These are phyloP conservation scores for Brienomyrus brachyistius DNA, from an alignment of 2,113 vertebrate species.

Conservation along the genomic window DNA sequence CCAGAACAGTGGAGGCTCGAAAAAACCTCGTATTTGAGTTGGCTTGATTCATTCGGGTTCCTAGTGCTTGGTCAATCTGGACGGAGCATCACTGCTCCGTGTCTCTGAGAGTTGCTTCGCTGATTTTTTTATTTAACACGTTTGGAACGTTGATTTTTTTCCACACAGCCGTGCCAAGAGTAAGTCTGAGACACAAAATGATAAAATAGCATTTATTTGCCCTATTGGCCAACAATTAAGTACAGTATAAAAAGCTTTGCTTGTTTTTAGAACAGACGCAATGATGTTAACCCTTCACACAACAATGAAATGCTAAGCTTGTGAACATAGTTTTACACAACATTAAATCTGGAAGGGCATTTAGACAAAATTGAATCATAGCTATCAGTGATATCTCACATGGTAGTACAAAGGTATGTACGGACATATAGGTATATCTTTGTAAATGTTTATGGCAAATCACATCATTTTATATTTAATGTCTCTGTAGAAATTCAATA, in stretches of 20 bases:
- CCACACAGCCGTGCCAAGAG: slow-evolving; percentile 23
- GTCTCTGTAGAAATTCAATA: not conserved
- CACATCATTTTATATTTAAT: not conserved
- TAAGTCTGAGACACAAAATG: slow-evolving; percentile 21
- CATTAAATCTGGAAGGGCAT: not conserved
- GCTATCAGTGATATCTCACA: slow-evolving; percentile 2
- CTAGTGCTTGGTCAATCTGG: not conserved
- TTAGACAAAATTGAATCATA: not conserved
- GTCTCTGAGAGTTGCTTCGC: not conserved
- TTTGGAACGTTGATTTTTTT: not conserved
- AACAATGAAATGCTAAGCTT: slow-evolving; percentile 10
- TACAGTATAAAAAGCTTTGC: slow-evolving; percentile 36
- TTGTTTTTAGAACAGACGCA: not conserved
- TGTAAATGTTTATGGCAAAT: not conserved
- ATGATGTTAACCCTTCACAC: not conserved
- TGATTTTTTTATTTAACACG: not conserved
- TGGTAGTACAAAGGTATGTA: not conserved
- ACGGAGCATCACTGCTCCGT: not conserved
- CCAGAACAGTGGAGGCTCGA: not conserved
- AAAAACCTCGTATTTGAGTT: not conserved
- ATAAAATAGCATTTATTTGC: slow-evolving; percentile 58
- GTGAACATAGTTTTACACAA: not conserved
- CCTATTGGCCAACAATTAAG: slow-evolving; percentile 33
- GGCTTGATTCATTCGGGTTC: not conserved
- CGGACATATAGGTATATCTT: not conserved